Evolutionary conservation across 2,888 invertebrate genomes (phyloP).

Genomic region (Noctua pronuba): DNA sequence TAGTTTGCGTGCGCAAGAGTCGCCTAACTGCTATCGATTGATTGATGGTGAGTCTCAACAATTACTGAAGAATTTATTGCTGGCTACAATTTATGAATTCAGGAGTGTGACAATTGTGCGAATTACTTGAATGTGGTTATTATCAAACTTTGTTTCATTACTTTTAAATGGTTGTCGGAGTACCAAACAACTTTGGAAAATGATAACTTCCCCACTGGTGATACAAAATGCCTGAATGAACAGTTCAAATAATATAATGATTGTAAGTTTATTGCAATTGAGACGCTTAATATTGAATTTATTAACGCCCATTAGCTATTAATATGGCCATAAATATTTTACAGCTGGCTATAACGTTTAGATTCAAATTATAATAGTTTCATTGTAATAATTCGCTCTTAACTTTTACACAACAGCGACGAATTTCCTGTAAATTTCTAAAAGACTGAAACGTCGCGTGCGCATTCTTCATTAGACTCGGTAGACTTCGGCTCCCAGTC

Average conservation of each 20-base stretch:
- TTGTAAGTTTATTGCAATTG: slow-evolving; percentile 20
- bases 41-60: slow-evolving; percentile 50
- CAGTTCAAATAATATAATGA: slow-evolving; percentile 9
- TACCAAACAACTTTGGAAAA: not conserved
- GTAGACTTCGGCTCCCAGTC: slow-evolving; percentile 35
- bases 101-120: not conserved
- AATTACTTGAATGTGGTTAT: not conserved
- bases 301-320: slow-evolving; percentile 19
- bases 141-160: slow-evolving; percentile 5
- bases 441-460: slow-evolving; percentile 49
- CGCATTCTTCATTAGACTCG: slow-evolving; percentile 30
- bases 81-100: slow-evolving; percentile 11
- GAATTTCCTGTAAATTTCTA: slow-evolving; percentile 45
- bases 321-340: slow-evolving; percentile 29
- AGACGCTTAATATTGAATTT: not conserved
- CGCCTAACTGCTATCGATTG: slow-evolving; percentile 55
- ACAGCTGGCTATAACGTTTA: slow-evolving; percentile 7
- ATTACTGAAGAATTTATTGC: slow-evolving; percentile 49
- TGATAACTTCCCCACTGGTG: not conserved
- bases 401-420: slow-evolving; percentile 26
- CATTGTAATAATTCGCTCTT: slow-evolving; percentile 22
- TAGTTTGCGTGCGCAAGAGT: slow-evolving; percentile 68
- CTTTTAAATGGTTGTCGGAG: not conserved
- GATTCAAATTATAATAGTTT: slow-evolving; percentile 14
- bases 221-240: not conserved